Percentiles rank a stretch among this genome's conserved stretches.
Evolutionary conservation across 2,797 vertebrate species (phyloP).

Genomic region (Onychomys torridus): DNA sequence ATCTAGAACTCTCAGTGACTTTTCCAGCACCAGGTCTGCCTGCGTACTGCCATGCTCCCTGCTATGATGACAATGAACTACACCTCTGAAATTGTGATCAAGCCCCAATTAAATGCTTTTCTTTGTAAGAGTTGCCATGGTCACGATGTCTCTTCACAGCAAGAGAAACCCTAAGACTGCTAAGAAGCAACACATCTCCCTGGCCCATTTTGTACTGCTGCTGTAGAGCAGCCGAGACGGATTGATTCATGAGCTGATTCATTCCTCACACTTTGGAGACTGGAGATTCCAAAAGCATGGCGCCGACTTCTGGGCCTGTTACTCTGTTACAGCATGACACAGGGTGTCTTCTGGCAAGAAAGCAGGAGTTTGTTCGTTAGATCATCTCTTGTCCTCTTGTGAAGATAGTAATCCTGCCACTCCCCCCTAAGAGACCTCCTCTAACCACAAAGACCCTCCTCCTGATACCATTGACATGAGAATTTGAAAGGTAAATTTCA

Average conservation of each 20-base stretch:
- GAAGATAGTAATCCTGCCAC: background rate
- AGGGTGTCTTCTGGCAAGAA: background rate
- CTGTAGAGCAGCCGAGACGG: background rate
- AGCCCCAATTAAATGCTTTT: background rate
- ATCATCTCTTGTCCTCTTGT: background rate
- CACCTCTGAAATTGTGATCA: background rate
- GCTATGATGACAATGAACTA: background rate
- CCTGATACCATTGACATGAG: background rate
- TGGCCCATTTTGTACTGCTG: background rate
- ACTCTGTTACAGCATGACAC: accelerated
- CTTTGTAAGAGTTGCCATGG: background rate
- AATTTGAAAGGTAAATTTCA: background rate
- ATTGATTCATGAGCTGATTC: background rate
- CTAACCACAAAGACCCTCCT: background rate
- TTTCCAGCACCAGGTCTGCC: background rate
- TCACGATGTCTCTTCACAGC: background rate
- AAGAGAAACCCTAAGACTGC: background rate
- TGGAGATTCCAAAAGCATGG: too few relatives aligned
- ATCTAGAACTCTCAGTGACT: background rate
- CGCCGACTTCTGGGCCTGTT: too few relatives aligned
- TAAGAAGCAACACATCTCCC: background rate
- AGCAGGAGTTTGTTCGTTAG: background rate
- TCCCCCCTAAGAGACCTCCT: background rate
- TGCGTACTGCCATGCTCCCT: background rate
- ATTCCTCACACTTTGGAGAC: too few relatives aligned